Evolutionary conservation across 2,797 vertebrate species (phyloP).

Genomic region (Propithecus perrieri): DNA sequence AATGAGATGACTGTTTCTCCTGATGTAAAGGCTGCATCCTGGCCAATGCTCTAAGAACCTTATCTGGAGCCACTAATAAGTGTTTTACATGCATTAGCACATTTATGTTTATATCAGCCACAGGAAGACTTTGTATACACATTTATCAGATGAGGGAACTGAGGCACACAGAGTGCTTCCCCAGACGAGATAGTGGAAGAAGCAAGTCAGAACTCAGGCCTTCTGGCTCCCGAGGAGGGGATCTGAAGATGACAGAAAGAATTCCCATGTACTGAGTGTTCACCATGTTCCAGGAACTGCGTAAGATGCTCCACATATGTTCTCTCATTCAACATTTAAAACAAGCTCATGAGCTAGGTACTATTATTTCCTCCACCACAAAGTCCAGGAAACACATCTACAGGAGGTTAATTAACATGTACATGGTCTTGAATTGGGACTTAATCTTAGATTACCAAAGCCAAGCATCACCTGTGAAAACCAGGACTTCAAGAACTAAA

Average conservation of each 20-base stretch:
- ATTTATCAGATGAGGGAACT: neutral
- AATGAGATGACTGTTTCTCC: neutral
- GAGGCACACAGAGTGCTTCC: neutral
- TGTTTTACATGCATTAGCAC: neutral
- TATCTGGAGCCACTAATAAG: neutral
- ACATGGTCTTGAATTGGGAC: neutral
- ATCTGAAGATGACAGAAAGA: neutral
- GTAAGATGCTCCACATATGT: neutral
- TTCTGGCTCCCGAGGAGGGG: neutral
- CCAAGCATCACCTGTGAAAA: neutral
- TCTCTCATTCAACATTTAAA: neutral
- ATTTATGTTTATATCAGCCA: neutral
- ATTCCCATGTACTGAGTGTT: neutral
- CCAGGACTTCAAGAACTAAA: neutral
- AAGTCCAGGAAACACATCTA: neutral
- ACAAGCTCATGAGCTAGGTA: neutral
- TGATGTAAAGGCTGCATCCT: neutral
- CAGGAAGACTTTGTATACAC: neutral
- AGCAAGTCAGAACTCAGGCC: neutral
- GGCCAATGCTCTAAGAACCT: neutral
- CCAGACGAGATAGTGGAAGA: neutral
- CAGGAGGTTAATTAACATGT: neutral
- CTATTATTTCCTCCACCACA: neutral
- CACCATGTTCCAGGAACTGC: neutral
- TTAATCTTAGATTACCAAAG: neutral